These are phyloP conservation scores for Melanotaenia parkinsoni DNA, from an alignment of 2,797 vertebrate species.

Conservation along the genomic window DNA sequence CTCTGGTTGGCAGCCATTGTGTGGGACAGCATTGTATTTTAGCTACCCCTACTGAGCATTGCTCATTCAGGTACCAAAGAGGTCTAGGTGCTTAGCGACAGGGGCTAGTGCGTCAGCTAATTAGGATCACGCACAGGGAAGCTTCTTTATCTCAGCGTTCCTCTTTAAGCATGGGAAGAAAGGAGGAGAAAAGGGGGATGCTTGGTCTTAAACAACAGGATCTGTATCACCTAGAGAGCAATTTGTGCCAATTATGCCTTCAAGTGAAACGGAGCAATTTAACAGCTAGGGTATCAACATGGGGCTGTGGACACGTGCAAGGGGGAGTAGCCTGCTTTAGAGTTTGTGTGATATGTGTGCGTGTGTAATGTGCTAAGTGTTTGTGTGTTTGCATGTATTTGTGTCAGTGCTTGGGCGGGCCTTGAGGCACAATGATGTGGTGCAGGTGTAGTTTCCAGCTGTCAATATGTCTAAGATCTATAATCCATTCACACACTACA, in stretches of 20 bases:
- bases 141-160: constrained; percentile 75
- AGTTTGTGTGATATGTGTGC: constrained; percentile 66
- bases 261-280: constrained; percentile 86
- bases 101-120: constrained; percentile 80
- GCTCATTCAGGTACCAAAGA: constrained; percentile 81
- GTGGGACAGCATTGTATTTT: constrained; percentile 72
- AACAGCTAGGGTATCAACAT: constrained; percentile 87
- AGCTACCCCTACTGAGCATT: constrained; percentile 78
- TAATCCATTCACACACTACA: constrained; percentile 63
- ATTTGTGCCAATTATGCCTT: constrained; percentile 87
- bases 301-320: constrained; percentile 84
- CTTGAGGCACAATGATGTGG: constrained; percentile 69
- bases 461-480: constrained; percentile 80
- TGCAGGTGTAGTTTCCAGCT: constrained; percentile 86
- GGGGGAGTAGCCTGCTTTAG: constrained; percentile 75
- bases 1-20: constrained; percentile 78
- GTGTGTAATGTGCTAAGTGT: constrained; percentile 48
- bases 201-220: constrained; percentile 87
- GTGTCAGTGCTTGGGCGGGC: constrained; percentile 59
- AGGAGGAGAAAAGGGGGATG: constrained; percentile 72
- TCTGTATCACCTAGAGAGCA: constrained; percentile 87
- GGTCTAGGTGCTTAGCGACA: constrained; percentile 82
- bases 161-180: constrained; percentile 71
- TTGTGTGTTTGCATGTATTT: constrained; percentile 43
- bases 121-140: constrained; percentile 79